phyloP scores from a whole-genome alignment of 2,113 vertebrate species.

The Poicephalus gulielmi region DNA sequence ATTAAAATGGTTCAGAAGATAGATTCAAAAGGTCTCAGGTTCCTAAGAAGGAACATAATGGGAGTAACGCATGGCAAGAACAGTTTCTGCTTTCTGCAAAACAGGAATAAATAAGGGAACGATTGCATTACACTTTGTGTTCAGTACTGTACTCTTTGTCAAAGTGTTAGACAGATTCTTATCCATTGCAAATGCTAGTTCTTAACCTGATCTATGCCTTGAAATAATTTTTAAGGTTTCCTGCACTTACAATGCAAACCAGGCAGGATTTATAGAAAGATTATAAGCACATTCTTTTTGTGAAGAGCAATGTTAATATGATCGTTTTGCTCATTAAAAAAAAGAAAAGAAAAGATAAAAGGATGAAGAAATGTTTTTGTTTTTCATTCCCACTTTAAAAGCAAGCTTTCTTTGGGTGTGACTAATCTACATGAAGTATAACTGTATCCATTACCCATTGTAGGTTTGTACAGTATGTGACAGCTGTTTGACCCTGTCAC shows the following conservation, averaged over 20 bases:
- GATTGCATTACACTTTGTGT: conserved; percentile 42
- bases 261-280: conserved; percentile 18
- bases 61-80: conserved; percentile 67
- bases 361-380: not conserved
- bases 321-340: not conserved
- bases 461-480: conserved; percentile 32
- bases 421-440: conserved; percentile 57
- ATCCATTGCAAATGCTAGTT: conserved; percentile 11
- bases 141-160: conserved; percentile 24
- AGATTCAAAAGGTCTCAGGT: conserved; percentile 72
- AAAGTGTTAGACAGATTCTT: conserved; percentile 60
- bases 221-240: conserved; percentile 40
- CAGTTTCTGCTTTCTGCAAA: conserved; percentile 65
- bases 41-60: conserved; percentile 69
- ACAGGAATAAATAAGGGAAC: conserved; percentile 65
- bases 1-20: conserved; percentile 73
- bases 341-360: not conserved
- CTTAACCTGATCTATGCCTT: conserved; percentile 10
- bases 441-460: conserved; percentile 54
- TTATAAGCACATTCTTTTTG: conserved; percentile 1
- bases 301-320: not conserved
- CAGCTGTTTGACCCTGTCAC: conserved; percentile 56
- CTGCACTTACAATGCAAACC: not conserved
- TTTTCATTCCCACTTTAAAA: conserved; percentile 45
- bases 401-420: conserved; percentile 22